Evolutionary conservation across 2,113 vertebrate genomes (phyloP).

Genomic region (Triplophysa siluroides): DNA sequence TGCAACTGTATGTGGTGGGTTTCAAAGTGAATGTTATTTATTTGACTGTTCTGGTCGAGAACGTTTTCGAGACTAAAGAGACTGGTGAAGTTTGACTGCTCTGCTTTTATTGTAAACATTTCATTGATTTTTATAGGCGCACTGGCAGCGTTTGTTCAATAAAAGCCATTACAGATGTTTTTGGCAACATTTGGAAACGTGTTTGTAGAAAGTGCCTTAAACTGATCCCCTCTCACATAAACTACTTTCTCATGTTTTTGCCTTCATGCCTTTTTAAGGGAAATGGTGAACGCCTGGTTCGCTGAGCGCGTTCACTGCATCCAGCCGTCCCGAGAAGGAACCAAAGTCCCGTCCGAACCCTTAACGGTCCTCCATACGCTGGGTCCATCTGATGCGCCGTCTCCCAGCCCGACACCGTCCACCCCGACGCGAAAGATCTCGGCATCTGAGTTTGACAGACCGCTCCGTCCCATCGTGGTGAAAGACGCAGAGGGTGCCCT

Average conservation of each 20-base stretch:
- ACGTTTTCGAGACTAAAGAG: slow-evolving; percentile 4
- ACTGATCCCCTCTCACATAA: not conserved
- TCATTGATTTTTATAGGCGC: not conserved
- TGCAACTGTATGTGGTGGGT: not conserved
- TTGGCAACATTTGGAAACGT: slow-evolving; percentile 10
- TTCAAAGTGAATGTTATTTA: slow-evolving; percentile 43
- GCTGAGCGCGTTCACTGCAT: slow-evolving; percentile 93
- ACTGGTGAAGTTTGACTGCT: not conserved
- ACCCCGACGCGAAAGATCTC: slow-evolving; percentile 93
- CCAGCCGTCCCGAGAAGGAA: slow-evolving; percentile 79
- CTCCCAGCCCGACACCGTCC: slow-evolving; percentile 73
- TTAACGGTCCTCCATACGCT: slow-evolving; percentile 62
- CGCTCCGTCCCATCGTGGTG: slow-evolving; percentile 91
- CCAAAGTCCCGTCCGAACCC: slow-evolving; percentile 68
- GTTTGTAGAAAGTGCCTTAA: not conserved
- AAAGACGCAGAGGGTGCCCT: slow-evolving; percentile 91
- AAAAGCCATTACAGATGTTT: not conserved
- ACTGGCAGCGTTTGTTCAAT: not conserved
- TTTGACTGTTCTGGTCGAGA: slow-evolving; percentile 27
- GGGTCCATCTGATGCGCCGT: slow-evolving; percentile 63
- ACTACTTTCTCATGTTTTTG: slow-evolving; percentile 2
- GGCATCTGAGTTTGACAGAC: slow-evolving; percentile 94
- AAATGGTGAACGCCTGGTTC: slow-evolving; percentile 99
- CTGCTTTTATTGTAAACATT: not conserved
- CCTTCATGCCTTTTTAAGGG: slow-evolving; percentile 54